Conservation (phyloP, 2,888 invertebrate species). For the Dione vanillae region DNA sequence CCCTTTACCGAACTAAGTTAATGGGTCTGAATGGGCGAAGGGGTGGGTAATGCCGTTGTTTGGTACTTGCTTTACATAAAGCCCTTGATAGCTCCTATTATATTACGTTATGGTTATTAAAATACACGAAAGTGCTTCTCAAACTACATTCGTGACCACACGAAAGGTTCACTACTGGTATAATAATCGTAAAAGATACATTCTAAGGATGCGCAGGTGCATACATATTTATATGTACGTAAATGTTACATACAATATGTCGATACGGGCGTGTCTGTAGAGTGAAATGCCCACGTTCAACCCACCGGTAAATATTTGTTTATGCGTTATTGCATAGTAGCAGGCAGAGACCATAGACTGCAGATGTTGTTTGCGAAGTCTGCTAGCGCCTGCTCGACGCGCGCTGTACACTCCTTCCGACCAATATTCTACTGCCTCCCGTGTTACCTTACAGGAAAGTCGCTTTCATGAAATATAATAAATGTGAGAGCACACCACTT, state of each 20-base stretch:
- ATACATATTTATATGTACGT: not conserved
- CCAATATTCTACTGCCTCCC: not conserved
- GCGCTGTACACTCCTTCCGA: not conserved
- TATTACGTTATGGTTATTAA: conserved; percentile 8
- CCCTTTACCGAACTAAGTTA: not conserved
- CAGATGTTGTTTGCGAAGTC: not conserved
- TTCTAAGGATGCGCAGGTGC: not conserved
- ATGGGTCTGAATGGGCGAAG: not conserved
- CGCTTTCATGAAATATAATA: not conserved
- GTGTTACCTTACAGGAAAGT: not conserved
- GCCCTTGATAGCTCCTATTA: not conserved
- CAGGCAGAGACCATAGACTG: not conserved
- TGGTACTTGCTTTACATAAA: conserved; percentile 1
- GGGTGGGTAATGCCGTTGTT: not conserved
- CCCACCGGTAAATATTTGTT: conserved; percentile 11
- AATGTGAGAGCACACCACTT: too few species aligned
- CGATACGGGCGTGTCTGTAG: not conserved
- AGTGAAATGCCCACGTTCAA: conserved; percentile 4
- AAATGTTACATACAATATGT: not conserved
- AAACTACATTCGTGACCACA: not conserved
- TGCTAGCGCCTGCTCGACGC: not conserved
- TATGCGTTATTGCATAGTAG: not conserved
- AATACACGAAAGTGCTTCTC: not conserved
- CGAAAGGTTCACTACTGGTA: not conserved
- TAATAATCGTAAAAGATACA: not conserved